Percentiles rank a stretch among this genome's conserved stretches.
phyloP scores from a whole-genome alignment of 1,140 invertebrate species.

The Hylyphantes graminicola region DNA sequence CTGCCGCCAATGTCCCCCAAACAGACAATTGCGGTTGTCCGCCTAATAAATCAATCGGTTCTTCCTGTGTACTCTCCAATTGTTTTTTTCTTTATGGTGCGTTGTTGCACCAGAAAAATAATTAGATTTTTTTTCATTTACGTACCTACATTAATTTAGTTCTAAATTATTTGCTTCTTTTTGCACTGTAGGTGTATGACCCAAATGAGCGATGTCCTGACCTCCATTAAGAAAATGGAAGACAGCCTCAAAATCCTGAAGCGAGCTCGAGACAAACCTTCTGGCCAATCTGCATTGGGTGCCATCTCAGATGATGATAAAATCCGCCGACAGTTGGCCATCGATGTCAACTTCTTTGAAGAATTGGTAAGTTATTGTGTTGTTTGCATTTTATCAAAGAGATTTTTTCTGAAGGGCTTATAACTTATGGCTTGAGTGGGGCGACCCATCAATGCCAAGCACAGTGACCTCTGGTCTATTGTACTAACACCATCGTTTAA shows the following conservation, averaged over 20 bases:
- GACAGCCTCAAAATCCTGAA: constrained; percentile 90
- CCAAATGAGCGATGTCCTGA: constrained; percentile 86
- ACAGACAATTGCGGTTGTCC: too few relatives aligned
- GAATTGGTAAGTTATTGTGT: constrained; percentile 65
- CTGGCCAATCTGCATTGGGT: constrained; percentile 66
- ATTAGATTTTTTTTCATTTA: too few relatives aligned
- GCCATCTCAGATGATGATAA: constrained; percentile 89
- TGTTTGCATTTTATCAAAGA: not conserved
- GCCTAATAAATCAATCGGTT: too few relatives aligned
- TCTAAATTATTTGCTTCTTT: not conserved
- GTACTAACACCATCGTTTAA: too few relatives aligned
- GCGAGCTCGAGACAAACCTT: constrained; percentile 78
- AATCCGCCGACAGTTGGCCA: constrained; percentile 87
- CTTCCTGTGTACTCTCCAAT: too few relatives aligned
- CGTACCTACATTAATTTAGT: too few relatives aligned
- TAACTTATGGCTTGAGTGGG: not conserved
- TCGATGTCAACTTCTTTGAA: constrained; percentile 79
- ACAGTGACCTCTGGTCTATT: too few relatives aligned
- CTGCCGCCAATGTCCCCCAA: too few relatives aligned
- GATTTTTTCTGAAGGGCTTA: not conserved
- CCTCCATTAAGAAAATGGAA: constrained; percentile 93
- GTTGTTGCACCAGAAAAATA: too few relatives aligned
- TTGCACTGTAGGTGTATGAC: constrained; percentile 76
- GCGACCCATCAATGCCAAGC: too few relatives aligned
- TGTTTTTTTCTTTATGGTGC: too few relatives aligned